phyloP scores from a whole-genome alignment of 2,797 vertebrate genomes.

The Arctocebus calabarensis region DNA sequence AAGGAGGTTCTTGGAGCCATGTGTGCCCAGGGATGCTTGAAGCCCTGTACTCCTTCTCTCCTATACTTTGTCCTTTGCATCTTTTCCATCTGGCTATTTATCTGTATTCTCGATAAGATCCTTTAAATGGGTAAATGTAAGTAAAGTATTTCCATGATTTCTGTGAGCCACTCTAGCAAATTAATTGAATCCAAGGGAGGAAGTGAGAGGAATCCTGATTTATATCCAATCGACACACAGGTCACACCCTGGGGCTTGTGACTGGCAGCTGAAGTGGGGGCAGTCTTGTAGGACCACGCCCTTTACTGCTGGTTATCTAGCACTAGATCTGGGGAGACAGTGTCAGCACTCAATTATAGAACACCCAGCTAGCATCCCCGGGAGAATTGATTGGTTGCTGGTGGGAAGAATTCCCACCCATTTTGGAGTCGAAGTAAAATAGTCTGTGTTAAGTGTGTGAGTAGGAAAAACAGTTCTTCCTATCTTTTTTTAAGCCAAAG shows the following conservation, averaged over 20 bases:
- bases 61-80: not conserved
- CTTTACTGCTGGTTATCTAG: not conserved
- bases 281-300: not conserved
- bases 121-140: not conserved
- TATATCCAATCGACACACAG: not conserved
- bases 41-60: not conserved
- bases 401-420: not conserved
- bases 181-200: not conserved
- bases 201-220: not conserved
- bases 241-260: not conserved
- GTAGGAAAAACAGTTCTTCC: not conserved
- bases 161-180: not conserved
- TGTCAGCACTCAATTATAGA: not conserved
- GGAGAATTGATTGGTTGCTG: not conserved
- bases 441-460: not conserved
- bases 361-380: not conserved
- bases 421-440: not conserved
- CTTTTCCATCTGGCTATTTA: not conserved
- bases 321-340: not conserved
- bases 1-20: not conserved
- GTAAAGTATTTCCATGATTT: not conserved
- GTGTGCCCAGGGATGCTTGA: accelerated
- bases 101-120: not conserved
- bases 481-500: not conserved
- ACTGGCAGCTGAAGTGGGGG: not conserved